A percentile compares a stretch with the other conserved stretches of the same genome.
Evolutionary conservation across 2,888 invertebrate genomes (phyloP).

Genomic region (Autographa gamma): DNA sequence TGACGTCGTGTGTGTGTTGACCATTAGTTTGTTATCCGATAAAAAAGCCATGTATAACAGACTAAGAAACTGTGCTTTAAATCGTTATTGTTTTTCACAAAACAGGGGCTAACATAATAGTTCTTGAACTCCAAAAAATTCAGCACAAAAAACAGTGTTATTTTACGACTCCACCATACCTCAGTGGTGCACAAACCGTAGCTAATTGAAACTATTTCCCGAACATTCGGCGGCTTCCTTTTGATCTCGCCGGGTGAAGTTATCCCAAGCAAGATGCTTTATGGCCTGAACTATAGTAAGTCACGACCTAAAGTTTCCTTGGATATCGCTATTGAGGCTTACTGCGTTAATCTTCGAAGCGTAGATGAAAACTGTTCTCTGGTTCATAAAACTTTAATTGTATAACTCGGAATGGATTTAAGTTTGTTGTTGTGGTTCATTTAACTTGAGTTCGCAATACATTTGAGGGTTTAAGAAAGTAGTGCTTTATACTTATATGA

Average conservation of each 20-base stretch:
- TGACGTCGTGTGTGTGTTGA: too few species aligned
- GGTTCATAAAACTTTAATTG: constrained; percentile 36
- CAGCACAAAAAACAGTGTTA: too few species aligned
- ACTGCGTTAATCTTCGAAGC: constrained; percentile 49
- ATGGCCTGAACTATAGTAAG: constrained; percentile 54
- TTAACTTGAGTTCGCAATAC: background rate
- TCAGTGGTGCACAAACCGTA: constrained; percentile 55
- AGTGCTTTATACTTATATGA: background rate
- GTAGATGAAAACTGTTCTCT: constrained; percentile 34
- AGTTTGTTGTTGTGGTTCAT: background rate
- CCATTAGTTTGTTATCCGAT: too few species aligned
- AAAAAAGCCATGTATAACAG: too few species aligned
- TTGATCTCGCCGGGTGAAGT: constrained; percentile 59
- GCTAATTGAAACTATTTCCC: constrained; percentile 73
- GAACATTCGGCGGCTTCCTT: constrained; percentile 65
- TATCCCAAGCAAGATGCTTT: constrained; percentile 50
- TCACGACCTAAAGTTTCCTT: constrained; percentile 54
- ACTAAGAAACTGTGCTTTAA: too few species aligned
- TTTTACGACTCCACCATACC: background rate
- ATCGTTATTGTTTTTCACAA: too few species aligned
- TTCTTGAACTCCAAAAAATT: too few species aligned
- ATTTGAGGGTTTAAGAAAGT: background rate
- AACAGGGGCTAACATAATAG: background rate
- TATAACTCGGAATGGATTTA: constrained; percentile 17
- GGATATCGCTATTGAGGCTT: constrained; percentile 42